phyloP scores from a whole-genome alignment of 2,113 vertebrate species.

The Dasyurus viverrinus region DNA sequence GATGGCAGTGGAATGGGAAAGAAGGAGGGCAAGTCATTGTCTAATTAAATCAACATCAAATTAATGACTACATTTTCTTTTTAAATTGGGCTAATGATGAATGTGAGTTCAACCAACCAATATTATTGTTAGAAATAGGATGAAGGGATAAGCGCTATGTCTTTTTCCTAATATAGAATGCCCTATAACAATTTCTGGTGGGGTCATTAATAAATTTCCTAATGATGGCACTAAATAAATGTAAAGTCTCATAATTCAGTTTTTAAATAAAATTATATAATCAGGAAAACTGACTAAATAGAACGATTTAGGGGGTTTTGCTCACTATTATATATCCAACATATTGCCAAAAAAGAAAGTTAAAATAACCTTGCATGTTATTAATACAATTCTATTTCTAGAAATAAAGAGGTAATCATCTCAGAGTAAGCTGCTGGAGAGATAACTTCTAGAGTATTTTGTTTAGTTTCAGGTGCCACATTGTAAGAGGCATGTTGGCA shows the following conservation, averaged over 20 bases:
- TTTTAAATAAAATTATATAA: neutral
- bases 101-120: neutral
- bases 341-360: neutral
- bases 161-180: too few relatives aligned
- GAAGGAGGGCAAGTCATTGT: neutral
- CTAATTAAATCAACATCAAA: neutral
- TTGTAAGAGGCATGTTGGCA: neutral
- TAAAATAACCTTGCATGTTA: neutral
- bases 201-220: neutral
- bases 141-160: neutral
- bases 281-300: neutral
- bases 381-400: neutral
- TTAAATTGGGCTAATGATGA: neutral
- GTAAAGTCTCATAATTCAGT: neutral
- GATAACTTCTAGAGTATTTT: neutral
- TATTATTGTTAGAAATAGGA: neutral
- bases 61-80: too few relatives aligned
- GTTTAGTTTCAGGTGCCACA: neutral
- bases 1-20: neutral
- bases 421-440: neutral
- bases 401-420: neutral
- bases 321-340: neutral
- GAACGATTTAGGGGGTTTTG: neutral
- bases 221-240: neutral
- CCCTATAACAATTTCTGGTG: neutral